Evolutionary conservation across 2,888 invertebrate genomes (phyloP).

Genomic region (Hirtodrosophila duncani): DNA sequence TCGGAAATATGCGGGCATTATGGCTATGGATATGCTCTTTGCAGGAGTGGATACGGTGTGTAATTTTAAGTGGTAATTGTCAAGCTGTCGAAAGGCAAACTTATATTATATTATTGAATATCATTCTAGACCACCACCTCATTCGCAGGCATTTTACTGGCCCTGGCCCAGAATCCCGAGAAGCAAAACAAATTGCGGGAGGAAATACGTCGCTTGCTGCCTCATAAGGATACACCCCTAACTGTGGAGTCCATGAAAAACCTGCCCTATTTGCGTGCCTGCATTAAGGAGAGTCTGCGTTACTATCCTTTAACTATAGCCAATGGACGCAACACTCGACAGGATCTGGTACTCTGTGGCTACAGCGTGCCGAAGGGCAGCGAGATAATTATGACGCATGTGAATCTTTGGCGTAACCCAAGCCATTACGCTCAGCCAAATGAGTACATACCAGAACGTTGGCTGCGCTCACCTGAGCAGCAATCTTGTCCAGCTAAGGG

Average conservation of each 20-base stretch:
- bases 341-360: constrained; percentile 82
- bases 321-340: constrained; percentile 80
- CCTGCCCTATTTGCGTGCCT: constrained; percentile 83
- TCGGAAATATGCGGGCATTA: constrained; percentile 81
- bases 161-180: constrained; percentile 82
- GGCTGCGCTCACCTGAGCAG: constrained; percentile 78
- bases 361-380: constrained; percentile 83
- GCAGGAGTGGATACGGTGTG: constrained; percentile 85
- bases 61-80: neutral
- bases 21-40: constrained; percentile 84
- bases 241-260: constrained; percentile 78
- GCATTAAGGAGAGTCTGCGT: constrained; percentile 85
- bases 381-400: constrained; percentile 85
- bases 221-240: constrained; percentile 76
- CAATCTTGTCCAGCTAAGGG: too few species aligned
- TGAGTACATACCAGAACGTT: constrained; percentile 86
- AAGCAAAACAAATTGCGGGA: constrained; percentile 82
- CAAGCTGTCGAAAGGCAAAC: too few species aligned
- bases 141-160: constrained; percentile 24
- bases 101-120: neutral
- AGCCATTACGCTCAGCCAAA: constrained; percentile 81
- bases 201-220: constrained; percentile 80
- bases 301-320: too few species aligned
- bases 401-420: constrained; percentile 80
- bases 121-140: constrained; percentile 29